Percentiles rank a stretch among this genome's conserved stretches.
phyloP scores from a whole-genome alignment of 2,888 invertebrate species.

The Morpho helenor region DNA sequence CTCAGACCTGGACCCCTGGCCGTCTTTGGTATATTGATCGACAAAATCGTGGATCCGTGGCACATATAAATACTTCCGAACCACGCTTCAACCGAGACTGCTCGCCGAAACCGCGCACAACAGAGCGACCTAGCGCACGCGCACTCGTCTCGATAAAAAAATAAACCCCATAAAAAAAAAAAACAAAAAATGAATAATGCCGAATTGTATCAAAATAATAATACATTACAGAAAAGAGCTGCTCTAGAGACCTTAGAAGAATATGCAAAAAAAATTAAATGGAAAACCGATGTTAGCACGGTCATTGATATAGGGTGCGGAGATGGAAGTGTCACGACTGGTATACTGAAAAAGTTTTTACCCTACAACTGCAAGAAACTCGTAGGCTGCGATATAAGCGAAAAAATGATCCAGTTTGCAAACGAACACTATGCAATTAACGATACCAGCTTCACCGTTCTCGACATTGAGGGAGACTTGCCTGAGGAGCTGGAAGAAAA shows the following conservation, averaged over 20 bases:
- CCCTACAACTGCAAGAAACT: conserved; percentile 74
- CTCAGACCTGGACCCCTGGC: conserved; percentile 16
- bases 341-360: conserved; percentile 79
- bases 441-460: conserved; percentile 63
- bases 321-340: conserved; percentile 83
- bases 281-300: conserved; percentile 64
- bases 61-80: conserved; percentile 64
- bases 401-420: conserved; percentile 85
- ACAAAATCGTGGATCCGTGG: conserved; percentile 40
- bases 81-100: conserved; percentile 49
- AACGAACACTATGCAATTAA: conserved; percentile 68
- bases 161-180: conserved; percentile 24
- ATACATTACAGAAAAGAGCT: conserved; percentile 82
- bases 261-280: conserved; percentile 78
- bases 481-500: conserved; percentile 63
- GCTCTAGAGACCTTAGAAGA: conserved; percentile 81
- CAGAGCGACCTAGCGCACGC: conserved; percentile 50
- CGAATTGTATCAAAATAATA: conserved; percentile 83
- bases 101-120: conserved; percentile 58
- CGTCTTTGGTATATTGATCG: conserved; percentile 29
- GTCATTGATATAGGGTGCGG: conserved; percentile 87
- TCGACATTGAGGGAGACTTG: conserved; percentile 79
- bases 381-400: conserved; percentile 84
- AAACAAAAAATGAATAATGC: conserved; percentile 77
- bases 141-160: conserved; percentile 33